Evolutionary conservation across 2,113 vertebrate species (phyloP).

Genomic region (Oryzias celebensis): DNA sequence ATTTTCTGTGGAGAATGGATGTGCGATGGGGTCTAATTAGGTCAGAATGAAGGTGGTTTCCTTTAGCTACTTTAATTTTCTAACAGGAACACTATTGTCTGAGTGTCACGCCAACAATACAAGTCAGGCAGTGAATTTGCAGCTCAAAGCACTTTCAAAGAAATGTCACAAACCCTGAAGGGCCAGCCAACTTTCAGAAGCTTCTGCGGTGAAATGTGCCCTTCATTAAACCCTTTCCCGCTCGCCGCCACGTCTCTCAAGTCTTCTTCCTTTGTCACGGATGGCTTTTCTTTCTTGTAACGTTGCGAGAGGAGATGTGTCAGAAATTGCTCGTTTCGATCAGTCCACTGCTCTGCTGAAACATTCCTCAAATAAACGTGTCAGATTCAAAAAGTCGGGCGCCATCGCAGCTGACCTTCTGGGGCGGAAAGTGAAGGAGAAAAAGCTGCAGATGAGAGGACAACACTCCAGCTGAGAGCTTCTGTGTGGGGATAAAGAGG

Average conservation of each 20-base stretch:
- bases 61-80: constrained; percentile 16
- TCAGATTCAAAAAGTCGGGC: constrained; percentile 38
- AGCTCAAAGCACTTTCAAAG: constrained; percentile 53
- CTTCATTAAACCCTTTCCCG: constrained; percentile 44
- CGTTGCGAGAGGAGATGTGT: constrained; percentile 19
- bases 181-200: constrained; percentile 47
- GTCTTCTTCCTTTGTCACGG: constrained; percentile 13
- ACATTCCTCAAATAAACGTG: constrained; percentile 36
- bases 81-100: constrained; percentile 3
- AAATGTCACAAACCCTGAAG: constrained; percentile 58
- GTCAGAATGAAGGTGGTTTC: constrained; percentile 1
- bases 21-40: background rate
- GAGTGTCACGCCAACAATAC: constrained; percentile 36
- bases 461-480: constrained; percentile 56
- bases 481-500: constrained; percentile 40
- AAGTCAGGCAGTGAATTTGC: constrained; percentile 42
- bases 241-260: background rate
- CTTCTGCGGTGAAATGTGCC: constrained; percentile 46
- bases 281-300: constrained; percentile 34
- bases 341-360: constrained; percentile 18
- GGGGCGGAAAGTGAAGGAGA: constrained; percentile 11
- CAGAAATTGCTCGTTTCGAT: constrained; percentile 38
- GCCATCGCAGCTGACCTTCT: constrained; percentile 53
- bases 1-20: background rate
- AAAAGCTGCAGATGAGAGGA: constrained; percentile 28